Percentiles rank a stretch among this genome's conserved stretches.
These are phyloP conservation scores for Laticauda laticaudata DNA, from an alignment of 2,113 vertebrate genomes.

Conservation along the genomic window DNA sequence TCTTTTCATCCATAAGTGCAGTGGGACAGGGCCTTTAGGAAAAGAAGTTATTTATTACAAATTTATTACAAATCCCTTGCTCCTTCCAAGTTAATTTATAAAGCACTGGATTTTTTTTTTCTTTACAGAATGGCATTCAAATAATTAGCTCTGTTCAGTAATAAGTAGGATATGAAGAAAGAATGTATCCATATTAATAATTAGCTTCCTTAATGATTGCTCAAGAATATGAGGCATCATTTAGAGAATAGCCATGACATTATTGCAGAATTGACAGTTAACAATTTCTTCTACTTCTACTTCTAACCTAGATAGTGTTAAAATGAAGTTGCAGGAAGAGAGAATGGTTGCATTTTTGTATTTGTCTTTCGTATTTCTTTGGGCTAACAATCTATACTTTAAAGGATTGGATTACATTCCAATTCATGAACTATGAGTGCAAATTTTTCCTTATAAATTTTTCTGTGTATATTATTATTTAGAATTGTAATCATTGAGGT, in stretches of 20 bases:
- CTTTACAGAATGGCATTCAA: not conserved
- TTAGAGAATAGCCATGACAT: not conserved
- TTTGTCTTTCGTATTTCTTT: not conserved
- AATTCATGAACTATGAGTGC: not conserved
- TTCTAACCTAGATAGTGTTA: not conserved
- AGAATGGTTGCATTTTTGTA: not conserved
- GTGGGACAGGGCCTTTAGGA: not conserved
- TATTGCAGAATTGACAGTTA: not conserved
- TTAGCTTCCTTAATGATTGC: not conserved
- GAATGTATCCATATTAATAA: not conserved
- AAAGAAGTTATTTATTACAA: not conserved
- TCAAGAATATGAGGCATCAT: not conserved
- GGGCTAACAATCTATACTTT: not conserved
- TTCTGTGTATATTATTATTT: not conserved
- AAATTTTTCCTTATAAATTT: not conserved
- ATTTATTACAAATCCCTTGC: not conserved
- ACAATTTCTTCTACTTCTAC: not conserved
- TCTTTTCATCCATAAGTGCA: no score
- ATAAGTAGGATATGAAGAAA: not conserved
- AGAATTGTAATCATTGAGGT: not conserved
- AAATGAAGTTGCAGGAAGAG: not conserved
- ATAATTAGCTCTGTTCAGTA: not conserved
- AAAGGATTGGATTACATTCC: not conserved
- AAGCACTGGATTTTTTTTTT: not conserved
- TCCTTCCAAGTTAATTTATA: not conserved